Conservation (phyloP, 2,113 vertebrate genomes). For the Naja naja region DNA sequence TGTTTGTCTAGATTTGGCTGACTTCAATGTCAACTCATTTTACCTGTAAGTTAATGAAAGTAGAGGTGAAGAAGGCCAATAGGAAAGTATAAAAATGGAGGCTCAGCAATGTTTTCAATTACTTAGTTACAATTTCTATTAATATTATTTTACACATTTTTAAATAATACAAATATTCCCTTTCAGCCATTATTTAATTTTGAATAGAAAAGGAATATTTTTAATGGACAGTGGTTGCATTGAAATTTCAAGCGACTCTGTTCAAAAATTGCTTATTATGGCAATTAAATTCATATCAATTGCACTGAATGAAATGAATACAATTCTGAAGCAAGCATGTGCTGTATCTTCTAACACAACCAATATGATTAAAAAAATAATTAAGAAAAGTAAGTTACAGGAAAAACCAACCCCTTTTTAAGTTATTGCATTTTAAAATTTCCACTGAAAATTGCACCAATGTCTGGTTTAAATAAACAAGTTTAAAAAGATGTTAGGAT, state of each 20-base stretch:
- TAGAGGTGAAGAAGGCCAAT: neutral
- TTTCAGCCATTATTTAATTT: neutral
- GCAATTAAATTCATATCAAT: neutral
- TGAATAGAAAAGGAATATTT: neutral
- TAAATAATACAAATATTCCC: neutral
- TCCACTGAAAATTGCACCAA: neutral
- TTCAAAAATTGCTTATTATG: neutral
- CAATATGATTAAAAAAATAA: neutral
- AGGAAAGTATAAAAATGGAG: neutral
- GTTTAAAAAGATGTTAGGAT: neutral
- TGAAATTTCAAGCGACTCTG: neutral
- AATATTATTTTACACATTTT: neutral
- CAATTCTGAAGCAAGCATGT: neutral
- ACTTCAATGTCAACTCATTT: neutral
- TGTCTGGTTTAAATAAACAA: neutral
- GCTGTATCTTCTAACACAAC: neutral
- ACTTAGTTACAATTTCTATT: neutral
- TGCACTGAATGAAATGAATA: neutral
- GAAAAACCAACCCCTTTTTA: neutral
- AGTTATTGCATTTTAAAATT: rapidly evolving
- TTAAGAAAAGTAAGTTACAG: slow-evolving; percentile 1
- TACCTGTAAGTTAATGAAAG: neutral
- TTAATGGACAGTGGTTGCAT: neutral
- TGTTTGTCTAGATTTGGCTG: neutral
- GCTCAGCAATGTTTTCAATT: neutral